Evolutionary conservation across 2,888 invertebrate species (phyloP).

Genomic region (Melanophora roralis): DNA sequence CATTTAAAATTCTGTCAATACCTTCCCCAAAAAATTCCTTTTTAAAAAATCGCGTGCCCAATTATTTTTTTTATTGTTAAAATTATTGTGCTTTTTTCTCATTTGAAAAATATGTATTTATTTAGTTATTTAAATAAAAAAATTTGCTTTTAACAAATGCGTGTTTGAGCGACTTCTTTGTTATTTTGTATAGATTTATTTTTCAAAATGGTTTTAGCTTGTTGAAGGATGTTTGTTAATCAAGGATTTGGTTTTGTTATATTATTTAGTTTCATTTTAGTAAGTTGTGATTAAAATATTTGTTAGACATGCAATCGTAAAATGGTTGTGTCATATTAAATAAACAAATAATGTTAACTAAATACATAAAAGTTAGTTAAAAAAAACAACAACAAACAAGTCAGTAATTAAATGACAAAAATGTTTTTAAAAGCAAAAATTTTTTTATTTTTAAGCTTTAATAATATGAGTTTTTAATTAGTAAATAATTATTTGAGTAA

Average conservation of each 20-base stretch:
- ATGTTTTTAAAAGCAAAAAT: neutral
- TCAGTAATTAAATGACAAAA: conserved; percentile 29
- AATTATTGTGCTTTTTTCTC: conserved; percentile 2
- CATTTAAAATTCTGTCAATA: neutral
- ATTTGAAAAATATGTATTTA: conserved; percentile 38
- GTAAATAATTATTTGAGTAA: no score
- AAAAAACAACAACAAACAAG: neutral
- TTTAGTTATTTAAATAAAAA: conserved; percentile 55
- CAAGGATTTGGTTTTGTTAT: conserved; percentile 34
- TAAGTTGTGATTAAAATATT: conserved; percentile 36
- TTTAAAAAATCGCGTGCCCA: conserved; percentile 37
- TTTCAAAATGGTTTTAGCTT: conserved; percentile 19
- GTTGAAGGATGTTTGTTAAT: conserved; percentile 52
- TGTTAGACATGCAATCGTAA: conserved; percentile 42
- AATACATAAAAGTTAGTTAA: conserved; percentile 9
- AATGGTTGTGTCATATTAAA: conserved; percentile 15
- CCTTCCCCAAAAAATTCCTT: no score
- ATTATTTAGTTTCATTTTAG: neutral
- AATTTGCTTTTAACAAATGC: conserved; percentile 61
- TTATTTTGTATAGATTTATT: conserved; percentile 15
- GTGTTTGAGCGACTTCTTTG: conserved; percentile 31
- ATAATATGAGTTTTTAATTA: no score
- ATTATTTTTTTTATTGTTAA: conserved; percentile 27
- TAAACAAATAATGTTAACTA: conserved; percentile 9
- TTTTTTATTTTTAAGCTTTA: neutral